Percentiles rank a stretch among this genome's conserved stretches.
Evolutionary conservation across 2,888 invertebrate species (phyloP).

Genomic region (Drosophila phalerata): DNA sequence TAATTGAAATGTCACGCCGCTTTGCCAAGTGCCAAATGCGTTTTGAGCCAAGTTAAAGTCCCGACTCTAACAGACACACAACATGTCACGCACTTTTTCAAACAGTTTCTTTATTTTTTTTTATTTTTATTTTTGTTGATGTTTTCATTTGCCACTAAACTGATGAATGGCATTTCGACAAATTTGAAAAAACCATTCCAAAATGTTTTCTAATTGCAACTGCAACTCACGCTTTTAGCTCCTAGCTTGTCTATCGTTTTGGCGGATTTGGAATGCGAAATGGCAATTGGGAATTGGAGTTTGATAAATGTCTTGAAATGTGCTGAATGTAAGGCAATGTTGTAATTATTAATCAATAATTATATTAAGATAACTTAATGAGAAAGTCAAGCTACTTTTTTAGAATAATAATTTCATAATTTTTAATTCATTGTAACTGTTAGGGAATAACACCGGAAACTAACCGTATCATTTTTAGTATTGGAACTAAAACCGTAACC

Average conservation of each 20-base stretch:
- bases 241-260: conserved; percentile 18
- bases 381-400: background rate
- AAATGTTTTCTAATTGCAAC: conserved; percentile 46
- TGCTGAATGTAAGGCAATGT: conserved; percentile 29
- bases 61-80: conserved; percentile 30
- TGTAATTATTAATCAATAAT: conserved; percentile 30
- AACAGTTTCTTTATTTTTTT: conserved; percentile 19
- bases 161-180: conserved; percentile 66
- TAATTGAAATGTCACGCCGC: conserved; percentile 82
- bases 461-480: too few species aligned
- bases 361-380: conserved; percentile 12
- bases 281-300: conserved; percentile 10
- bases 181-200: conserved; percentile 34
- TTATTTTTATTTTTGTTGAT: conserved; percentile 50
- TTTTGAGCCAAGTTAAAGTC: conserved; percentile 34
- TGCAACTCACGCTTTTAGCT: conserved; percentile 36
- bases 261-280: conserved; percentile 13
- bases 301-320: conserved; percentile 39
- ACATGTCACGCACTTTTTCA: conserved; percentile 76
- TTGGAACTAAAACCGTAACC: too few species aligned
- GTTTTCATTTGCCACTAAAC: conserved; percentile 61
- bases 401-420: too few species aligned
- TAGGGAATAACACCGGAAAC: too few species aligned
- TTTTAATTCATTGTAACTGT: too few species aligned
- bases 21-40: conserved; percentile 69